phyloP scores from a whole-genome alignment of 2,113 vertebrate species.

The Chaetodon trifascialis region DNA sequence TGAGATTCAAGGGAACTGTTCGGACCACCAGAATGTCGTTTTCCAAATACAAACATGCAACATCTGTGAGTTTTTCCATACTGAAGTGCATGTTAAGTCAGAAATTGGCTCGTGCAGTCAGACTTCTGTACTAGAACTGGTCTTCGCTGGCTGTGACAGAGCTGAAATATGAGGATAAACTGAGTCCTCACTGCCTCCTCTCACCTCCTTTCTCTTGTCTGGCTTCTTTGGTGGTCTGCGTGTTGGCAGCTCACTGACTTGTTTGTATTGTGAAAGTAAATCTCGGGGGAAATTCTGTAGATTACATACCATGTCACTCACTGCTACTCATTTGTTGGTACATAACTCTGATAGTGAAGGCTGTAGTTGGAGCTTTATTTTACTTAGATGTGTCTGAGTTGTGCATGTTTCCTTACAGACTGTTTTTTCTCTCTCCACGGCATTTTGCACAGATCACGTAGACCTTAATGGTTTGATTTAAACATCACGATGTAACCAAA shows the following conservation, averaged over 20 bases:
- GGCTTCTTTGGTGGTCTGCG: constrained; percentile 37
- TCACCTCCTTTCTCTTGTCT: constrained; percentile 15
- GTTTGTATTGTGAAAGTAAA: constrained; percentile 49
- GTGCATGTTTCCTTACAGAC: neutral
- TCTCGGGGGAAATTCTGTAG: constrained; percentile 24
- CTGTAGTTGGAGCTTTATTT: constrained; percentile 32
- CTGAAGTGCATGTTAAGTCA: neutral
- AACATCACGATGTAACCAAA: constrained; percentile 4
- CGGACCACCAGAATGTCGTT: neutral
- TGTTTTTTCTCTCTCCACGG: neutral
- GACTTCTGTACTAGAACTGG: neutral
- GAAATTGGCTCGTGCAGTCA: neutral
- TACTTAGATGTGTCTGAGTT: neutral
- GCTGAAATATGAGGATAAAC: neutral
- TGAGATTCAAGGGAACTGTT: neutral
- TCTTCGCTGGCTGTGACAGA: neutral
- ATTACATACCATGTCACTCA: constrained; percentile 41
- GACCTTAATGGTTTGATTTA: constrained; percentile 23
- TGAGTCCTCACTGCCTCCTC: constrained; percentile 9
- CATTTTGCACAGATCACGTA: neutral
- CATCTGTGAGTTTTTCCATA: no score
- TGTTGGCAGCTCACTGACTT: constrained; percentile 31
- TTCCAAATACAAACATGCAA: neutral
- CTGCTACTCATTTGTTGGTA: constrained; percentile 6
- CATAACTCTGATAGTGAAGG: constrained; percentile 15